Percentiles rank a stretch among this genome's conserved stretches.
Evolutionary conservation across 1,140 invertebrate genomes (phyloP).

Genomic region (Microplitis mediator): DNA sequence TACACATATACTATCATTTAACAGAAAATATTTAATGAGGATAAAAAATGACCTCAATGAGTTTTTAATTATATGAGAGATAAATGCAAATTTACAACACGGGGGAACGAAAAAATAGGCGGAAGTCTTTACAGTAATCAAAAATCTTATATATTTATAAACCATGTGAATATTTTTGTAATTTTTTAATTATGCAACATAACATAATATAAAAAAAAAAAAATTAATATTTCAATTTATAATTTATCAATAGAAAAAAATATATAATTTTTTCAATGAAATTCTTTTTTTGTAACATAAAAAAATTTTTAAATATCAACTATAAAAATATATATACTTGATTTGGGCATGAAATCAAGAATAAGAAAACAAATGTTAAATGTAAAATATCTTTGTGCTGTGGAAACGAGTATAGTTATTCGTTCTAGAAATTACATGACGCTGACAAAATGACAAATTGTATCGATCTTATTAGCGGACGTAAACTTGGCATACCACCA

Average conservation of each 20-base stretch:
- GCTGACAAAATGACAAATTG: neutral
- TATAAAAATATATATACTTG: no score
- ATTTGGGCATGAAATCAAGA: no score
- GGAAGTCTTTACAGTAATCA: neutral
- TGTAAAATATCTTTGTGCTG: neutral
- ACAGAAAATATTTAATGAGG: neutral
- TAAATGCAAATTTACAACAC: slow-evolving; percentile 3
- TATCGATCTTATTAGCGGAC: neutral
- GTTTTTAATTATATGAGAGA: slow-evolving; percentile 1
- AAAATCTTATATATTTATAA: neutral
- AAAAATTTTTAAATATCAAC: no score
- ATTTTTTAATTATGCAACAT: neutral
- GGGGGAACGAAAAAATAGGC: neutral
- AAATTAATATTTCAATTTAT: neutral
- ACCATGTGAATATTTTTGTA: neutral
- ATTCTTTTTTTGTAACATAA: no score
- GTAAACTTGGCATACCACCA: neutral
- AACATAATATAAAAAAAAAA: neutral
- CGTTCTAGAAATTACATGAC: neutral
- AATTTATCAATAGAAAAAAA: neutral
- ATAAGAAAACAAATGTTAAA: no score
- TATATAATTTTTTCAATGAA: neutral
- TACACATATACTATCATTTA: neutral
- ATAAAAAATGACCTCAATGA: slow-evolving; percentile 4
- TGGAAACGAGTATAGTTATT: neutral